These are phyloP conservation scores for Oncorhynchus tshawytscha DNA, from an alignment of 2,113 vertebrate genomes.

Conservation along the genomic window DNA sequence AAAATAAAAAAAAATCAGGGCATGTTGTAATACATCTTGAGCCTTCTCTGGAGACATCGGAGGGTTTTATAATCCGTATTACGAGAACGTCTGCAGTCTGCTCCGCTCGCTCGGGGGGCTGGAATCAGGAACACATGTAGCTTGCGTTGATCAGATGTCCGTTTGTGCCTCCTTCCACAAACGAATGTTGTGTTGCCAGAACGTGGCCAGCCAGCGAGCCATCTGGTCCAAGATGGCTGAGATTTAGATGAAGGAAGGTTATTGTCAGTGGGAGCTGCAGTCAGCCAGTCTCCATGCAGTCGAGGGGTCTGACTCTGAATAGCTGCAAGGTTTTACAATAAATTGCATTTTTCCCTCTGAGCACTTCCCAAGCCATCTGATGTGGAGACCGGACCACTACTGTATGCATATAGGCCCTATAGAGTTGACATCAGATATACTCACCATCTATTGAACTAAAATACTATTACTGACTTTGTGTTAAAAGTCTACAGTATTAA, in stretches of 20 bases:
- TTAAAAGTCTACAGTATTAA: no score
- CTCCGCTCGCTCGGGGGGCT: constrained; percentile 23
- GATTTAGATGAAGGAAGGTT: constrained; percentile 72
- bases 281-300: constrained; percentile 20
- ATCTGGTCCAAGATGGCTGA: constrained; percentile 76
- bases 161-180: constrained; percentile 62
- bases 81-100: constrained; percentile 49
- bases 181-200: constrained; percentile 71
- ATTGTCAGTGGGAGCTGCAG: constrained; percentile 64
- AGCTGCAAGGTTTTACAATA: constrained; percentile 21
- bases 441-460: no score
- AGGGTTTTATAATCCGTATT: constrained; percentile 64
- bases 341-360: not conserved
- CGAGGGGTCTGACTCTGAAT: constrained; percentile 40
- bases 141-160: constrained; percentile 64
- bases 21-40: constrained; percentile 44
- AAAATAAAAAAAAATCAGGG: constrained; percentile 1
- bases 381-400: not conserved
- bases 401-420: no score
- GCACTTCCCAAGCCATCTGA: not conserved
- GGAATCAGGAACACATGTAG: constrained; percentile 73
- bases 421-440: no score
- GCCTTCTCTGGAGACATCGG: constrained; percentile 26
- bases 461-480: no score
- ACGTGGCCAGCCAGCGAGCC: constrained; percentile 66